These are phyloP conservation scores for Druceiella hillmani DNA, from an alignment of 2,888 invertebrate genomes.

Conservation along the genomic window DNA sequence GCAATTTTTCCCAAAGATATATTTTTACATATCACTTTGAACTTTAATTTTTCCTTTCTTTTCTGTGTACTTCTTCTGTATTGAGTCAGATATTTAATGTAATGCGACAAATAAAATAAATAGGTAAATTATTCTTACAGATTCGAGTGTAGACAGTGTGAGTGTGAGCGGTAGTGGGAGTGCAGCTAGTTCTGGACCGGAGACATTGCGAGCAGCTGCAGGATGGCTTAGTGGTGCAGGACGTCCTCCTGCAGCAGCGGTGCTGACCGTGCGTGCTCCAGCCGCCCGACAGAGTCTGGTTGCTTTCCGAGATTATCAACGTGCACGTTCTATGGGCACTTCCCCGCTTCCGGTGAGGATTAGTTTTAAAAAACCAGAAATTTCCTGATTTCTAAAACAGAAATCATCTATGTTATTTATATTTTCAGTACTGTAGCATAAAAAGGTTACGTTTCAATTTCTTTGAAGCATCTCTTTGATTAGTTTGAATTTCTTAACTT, in stretches of 20 bases:
- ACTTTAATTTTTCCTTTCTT: no score
- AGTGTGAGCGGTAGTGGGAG: constrained; percentile 29
- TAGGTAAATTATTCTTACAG: constrained; percentile 25
- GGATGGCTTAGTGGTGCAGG: constrained; percentile 73
- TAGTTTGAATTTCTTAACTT: no score
- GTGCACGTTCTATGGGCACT: constrained; percentile 70
- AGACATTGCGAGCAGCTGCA: constrained; percentile 72
- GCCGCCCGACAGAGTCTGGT: constrained; percentile 71
- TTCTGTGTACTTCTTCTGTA: no score
- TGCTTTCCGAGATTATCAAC: constrained; percentile 73
- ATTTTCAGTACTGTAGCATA: no score
- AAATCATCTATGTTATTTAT: no score
- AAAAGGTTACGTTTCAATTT: no score
- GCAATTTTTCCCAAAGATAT: no score
- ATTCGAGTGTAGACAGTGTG: constrained; percentile 46
- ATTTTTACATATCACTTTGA: no score
- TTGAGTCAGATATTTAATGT: constrained; percentile 22
- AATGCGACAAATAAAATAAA: constrained; percentile 8
- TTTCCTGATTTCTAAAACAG: no score
- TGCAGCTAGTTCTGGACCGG: constrained; percentile 35
- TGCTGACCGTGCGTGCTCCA: constrained; percentile 59
- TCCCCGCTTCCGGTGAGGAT: constrained; percentile 58
- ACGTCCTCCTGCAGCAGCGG: constrained; percentile 32
- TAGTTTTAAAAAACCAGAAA: no score
- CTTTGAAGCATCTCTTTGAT: no score